A percentile compares a stretch with the other conserved stretches of the same genome.
Conservation (phyloP, 2,797 vertebrate species). For the Ceyx erithaca region DNA sequence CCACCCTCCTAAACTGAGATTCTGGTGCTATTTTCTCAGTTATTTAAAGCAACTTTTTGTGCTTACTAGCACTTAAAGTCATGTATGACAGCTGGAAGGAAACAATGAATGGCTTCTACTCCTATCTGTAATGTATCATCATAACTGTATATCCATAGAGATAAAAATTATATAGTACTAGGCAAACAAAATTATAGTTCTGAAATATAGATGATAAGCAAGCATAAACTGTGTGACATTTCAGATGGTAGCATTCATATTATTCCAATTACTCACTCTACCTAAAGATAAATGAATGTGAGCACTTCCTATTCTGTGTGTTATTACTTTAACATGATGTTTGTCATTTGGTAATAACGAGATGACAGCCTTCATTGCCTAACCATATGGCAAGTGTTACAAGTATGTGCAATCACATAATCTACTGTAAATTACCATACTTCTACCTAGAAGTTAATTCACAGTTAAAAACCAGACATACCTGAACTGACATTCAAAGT, state of each 20-base stretch:
- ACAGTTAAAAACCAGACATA: constrained; percentile 66
- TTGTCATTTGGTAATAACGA: constrained; percentile 84
- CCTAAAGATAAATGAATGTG: constrained; percentile 76
- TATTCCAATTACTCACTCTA: constrained; percentile 76
- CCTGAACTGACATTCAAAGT: constrained; percentile 53
- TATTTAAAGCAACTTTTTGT: constrained; percentile 14
- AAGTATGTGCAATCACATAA: constrained; percentile 78
- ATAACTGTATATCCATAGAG: constrained; percentile 78
- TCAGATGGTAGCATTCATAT: constrained; percentile 67
- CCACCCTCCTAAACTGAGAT: neutral
- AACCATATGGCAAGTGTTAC: constrained; percentile 83
- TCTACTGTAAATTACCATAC: constrained; percentile 81
- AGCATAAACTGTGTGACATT: constrained; percentile 72
- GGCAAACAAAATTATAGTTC: constrained; percentile 87
- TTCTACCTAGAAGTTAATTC: constrained; percentile 81
- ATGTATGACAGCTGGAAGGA: constrained; percentile 78
- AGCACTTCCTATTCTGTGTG: constrained; percentile 72
- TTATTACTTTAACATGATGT: constrained; percentile 84
- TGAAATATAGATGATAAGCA: constrained; percentile 80
- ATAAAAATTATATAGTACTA: constrained; percentile 78
- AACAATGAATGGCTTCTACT: constrained; percentile 81
- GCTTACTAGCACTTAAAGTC: constrained; percentile 48
- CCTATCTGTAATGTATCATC: constrained; percentile 82
- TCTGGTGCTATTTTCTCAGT: neutral
- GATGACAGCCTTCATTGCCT: constrained; percentile 84